Conservation (phyloP, 1,140 invertebrate species). For the Apis dorsata region DNA sequence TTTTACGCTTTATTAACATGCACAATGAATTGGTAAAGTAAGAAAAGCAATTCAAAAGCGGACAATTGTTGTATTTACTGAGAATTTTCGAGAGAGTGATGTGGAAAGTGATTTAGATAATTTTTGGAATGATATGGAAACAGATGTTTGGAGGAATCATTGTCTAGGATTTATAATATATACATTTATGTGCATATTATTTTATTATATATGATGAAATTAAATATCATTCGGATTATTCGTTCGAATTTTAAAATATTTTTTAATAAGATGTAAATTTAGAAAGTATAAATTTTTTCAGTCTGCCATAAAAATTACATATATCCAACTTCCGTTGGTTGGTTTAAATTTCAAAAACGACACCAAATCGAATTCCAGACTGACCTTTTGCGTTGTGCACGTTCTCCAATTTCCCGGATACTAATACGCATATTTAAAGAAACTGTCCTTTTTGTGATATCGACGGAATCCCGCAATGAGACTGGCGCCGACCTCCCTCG, state of each 20-base stretch:
- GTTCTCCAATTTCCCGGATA: slow-evolving; percentile 42
- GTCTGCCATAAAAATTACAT: not conserved
- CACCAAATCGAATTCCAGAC: not conserved
- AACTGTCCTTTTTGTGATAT: slow-evolving; percentile 17
- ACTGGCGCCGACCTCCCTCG: slow-evolving; percentile 60
- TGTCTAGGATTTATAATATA: not conserved
- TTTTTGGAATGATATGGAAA: not conserved
- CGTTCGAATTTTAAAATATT: no score
- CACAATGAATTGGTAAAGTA: slow-evolving; percentile 40
- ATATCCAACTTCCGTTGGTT: slow-evolving; percentile 39
- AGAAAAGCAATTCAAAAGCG: not conserved
- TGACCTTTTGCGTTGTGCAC: not conserved
- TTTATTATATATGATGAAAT: no score
- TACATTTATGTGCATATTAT: no score
- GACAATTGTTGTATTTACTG: not conserved
- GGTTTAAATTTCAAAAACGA: slow-evolving; percentile 50
- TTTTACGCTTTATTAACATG: slow-evolving; percentile 57
- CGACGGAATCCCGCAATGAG: not conserved
- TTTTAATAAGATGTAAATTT: no score
- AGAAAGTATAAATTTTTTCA: not conserved
- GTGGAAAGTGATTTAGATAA: not conserved
- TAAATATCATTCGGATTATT: no score
- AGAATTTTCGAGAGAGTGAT: not conserved
- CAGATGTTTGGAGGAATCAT: not conserved
- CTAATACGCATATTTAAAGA: not conserved